Conservation (phyloP, 2,113 vertebrate species). For the Ochotona curzoniae region DNA sequence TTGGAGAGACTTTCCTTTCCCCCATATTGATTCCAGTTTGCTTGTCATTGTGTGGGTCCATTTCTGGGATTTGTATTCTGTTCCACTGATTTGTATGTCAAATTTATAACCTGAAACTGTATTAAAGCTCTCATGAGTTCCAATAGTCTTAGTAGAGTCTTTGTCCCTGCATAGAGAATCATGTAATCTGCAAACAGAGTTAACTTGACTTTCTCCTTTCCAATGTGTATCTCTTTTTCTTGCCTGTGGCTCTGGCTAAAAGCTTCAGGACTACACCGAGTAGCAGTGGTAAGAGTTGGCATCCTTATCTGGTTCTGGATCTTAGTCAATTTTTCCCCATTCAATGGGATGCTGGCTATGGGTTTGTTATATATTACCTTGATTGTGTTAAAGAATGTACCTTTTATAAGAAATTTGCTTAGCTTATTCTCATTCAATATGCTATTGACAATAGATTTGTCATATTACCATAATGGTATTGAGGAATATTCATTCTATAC, state of each 20-base stretch:
- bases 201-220: not conserved
- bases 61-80: not conserved
- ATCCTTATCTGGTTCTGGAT: not conserved
- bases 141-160: not conserved
- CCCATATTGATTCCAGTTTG: not conserved
- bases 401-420: too few relatives aligned
- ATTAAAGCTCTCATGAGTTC: not conserved
- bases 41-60: not conserved
- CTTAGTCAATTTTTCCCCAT: not conserved
- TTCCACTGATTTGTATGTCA: not conserved
- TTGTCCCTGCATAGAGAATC: not conserved
- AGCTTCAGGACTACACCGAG: not conserved
- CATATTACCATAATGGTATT: too few relatives aligned
- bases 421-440: too few relatives aligned
- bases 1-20: too few relatives aligned
- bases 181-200: not conserved
- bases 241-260: not conserved
- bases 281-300: not conserved
- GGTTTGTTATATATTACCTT: not conserved
- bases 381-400: not conserved
- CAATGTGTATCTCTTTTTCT: not conserved
- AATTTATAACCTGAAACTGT: not conserved
- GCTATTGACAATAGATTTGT: too few relatives aligned
- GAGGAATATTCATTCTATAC: not conserved
- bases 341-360: not conserved